Conservation (phyloP, 2,797 vertebrate genomes). For the Coregonus suidteri region DNA sequence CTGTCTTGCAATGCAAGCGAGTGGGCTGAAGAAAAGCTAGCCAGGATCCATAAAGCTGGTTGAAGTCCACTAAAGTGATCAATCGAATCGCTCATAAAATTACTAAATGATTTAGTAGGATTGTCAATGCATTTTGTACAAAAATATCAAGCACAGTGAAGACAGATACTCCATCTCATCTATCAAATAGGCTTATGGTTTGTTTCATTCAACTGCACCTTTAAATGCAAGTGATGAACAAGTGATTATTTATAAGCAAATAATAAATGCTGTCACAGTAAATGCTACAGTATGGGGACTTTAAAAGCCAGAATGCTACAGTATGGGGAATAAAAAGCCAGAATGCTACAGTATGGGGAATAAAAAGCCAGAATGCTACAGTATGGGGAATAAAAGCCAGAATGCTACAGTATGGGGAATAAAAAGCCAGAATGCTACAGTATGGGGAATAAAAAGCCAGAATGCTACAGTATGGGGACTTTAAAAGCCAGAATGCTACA, state of each 20-base stretch:
- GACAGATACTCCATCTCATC: not conserved
- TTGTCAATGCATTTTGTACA: slow-evolving; percentile 17
- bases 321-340: no score
- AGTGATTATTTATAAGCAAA: slow-evolving; percentile 4
- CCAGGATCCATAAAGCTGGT: not conserved
- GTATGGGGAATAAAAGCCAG: no score
- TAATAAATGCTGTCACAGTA: not conserved
- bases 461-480: no score
- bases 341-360: no score
- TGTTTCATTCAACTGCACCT: not conserved
- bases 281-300: not conserved
- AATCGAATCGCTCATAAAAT: not conserved
- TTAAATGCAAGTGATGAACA: not conserved
- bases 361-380: no score
- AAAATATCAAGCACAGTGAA: slow-evolving; percentile 12
- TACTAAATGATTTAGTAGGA: slow-evolving; percentile 21
- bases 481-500: no score
- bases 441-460: no score
- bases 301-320: no score
- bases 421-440: no score
- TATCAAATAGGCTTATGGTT: slow-evolving; percentile 1
- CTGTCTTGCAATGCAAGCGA: not conserved
- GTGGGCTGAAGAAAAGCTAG: not conserved
- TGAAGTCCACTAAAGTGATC: not conserved
- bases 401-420: no score